Evolutionary conservation across 2,113 vertebrate species (phyloP), one percentile per base, ranked within the genome.

Genomic region (Bubo blakistoni): DNA sequence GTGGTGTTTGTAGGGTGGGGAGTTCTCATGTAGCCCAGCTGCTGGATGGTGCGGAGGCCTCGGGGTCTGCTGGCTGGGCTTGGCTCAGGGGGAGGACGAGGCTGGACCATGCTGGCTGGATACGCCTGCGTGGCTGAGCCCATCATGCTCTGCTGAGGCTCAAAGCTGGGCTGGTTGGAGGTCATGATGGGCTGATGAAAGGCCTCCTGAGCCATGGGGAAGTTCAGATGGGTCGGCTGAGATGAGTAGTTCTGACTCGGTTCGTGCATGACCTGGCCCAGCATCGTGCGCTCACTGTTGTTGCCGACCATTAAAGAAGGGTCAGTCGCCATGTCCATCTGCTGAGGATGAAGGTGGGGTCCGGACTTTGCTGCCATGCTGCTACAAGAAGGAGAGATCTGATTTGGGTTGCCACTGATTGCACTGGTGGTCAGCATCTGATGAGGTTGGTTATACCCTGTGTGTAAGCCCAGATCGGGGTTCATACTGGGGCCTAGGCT

Each of bases 71-170:
- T 95, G 22, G 88, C 89, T 0, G 98, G 97, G 93, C 95, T 99
- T 7, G 99, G 98, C 63, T 99, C 99, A 0, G 97, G 69, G 0
- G 99, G 99, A 59, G 99, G 99, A 88, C 97, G 98, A 70, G 99
- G 99, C 62, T 99, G 99, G 62, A 99, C 93, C 76, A 98, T 90
- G 73, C 96, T 91, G 10, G 98, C 94, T 1, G 83, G 61, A 67
- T 98, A 98, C 0, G 89, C 96, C 29, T 98, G 96, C 0, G 79
- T 20, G 5, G 91, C 62, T 20, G 98, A 97, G 32, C 91, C 96
- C 55, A 96, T 66, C 27, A 97, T 22, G 16, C 76, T 96, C 78
- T 98, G 97, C 72, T 98, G 99, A 32, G 97, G 66, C 63, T 98
- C 93, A 77, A 98, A 99, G 90, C 93, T 97, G 44, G 98, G 97